These are phyloP conservation scores for Lagorchestes hirsutus DNA, from an alignment of 2,797 vertebrate genomes.

Conservation along the genomic window DNA sequence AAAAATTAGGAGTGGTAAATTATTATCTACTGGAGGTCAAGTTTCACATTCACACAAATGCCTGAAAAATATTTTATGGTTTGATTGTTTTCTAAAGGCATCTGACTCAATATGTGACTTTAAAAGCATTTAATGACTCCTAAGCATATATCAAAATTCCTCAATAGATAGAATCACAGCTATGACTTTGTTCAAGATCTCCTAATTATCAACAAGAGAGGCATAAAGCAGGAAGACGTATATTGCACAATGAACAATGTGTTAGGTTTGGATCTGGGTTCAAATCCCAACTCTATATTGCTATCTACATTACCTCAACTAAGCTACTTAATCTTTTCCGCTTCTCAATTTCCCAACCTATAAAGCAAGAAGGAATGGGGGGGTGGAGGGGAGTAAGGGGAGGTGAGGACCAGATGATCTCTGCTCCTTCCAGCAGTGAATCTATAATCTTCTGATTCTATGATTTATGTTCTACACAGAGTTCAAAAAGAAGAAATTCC, in stretches of 20 bases:
- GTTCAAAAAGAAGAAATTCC: not conserved
- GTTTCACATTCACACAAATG: not conserved
- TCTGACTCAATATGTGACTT: not conserved
- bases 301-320: not conserved
- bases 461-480: not conserved
- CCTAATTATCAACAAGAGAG: not conserved
- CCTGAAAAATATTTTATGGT: not conserved
- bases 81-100: not conserved
- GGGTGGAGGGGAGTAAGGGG: fast-evolving
- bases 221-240: not conserved
- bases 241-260: not conserved
- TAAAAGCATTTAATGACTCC: not conserved
- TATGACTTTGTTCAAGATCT: not conserved
- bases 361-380: not conserved
- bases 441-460: not conserved
- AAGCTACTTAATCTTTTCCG: not conserved
- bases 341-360: not conserved
- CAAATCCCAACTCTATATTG: not conserved
- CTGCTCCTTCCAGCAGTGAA: not conserved
- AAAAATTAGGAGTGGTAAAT: too few species aligned
- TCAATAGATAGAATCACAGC: not conserved
- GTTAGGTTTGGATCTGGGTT: not conserved
- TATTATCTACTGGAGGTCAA: too few species aligned
- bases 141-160: not conserved
- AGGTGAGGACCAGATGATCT: not conserved